Percentiles rank a stretch among this genome's conserved stretches.
Conservation (phyloP, 2,888 invertebrate species). For the Anthrax anthrax region DNA sequence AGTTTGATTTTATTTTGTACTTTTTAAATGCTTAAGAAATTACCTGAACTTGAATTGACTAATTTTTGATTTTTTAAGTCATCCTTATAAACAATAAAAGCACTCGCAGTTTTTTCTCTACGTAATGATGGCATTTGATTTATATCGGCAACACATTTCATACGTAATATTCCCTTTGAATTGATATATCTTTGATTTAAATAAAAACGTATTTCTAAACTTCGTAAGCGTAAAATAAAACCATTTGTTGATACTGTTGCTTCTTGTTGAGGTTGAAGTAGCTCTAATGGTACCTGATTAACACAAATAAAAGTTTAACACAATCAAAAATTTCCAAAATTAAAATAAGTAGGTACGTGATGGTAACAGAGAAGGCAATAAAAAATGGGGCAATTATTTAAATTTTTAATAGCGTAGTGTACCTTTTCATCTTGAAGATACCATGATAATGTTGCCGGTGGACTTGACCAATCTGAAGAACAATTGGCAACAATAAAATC, state of each 20-base stretch:
- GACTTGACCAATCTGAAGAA: conserved; percentile 28
- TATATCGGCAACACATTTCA: conserved; percentile 29
- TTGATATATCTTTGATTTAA: conserved; percentile 24
- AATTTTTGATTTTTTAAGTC: conserved; percentile 28
- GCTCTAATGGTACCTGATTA: conserved; percentile 20
- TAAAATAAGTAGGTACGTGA: too few relatives aligned
- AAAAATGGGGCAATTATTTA: too few relatives aligned
- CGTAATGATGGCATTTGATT: conserved; percentile 23
- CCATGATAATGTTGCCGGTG: conserved; percentile 25
- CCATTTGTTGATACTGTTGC: conserved; percentile 26
- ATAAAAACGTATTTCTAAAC: conserved; percentile 27
- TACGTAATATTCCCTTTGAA: conserved; percentile 17
- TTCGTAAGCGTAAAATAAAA: conserved; percentile 24
- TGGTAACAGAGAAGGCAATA: too few relatives aligned
- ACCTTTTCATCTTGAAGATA: conserved; percentile 28
- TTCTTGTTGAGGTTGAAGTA: conserved; percentile 24
- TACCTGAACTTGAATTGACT: conserved; percentile 25
- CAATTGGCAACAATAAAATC: conserved; percentile 30
- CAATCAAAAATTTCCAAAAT: neutral
- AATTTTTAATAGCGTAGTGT: too few relatives aligned
- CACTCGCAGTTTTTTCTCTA: conserved; percentile 21
- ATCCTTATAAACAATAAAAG: conserved; percentile 23
- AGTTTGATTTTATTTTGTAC: too few relatives aligned
- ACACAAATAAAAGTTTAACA: neutral
- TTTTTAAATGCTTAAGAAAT: conserved; percentile 6